Evolutionary conservation across 1,140 invertebrate species (phyloP).

Genomic region (Drosophila littoralis): DNA sequence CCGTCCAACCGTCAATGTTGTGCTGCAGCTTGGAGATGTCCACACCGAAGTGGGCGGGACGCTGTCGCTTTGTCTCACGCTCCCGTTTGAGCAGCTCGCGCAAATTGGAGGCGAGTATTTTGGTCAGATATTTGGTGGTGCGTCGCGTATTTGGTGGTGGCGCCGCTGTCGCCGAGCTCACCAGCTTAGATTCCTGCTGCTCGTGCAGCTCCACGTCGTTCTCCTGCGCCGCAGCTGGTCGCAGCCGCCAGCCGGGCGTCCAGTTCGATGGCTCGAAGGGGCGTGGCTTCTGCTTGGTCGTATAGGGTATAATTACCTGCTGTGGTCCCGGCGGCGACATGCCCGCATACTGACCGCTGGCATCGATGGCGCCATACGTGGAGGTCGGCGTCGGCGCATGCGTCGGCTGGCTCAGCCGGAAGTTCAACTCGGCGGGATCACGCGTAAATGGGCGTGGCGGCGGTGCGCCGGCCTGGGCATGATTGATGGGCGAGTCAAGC

Average conservation of each 20-base stretch:
- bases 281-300: slow-evolving; percentile 87
- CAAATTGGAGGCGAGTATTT: slow-evolving; percentile 82
- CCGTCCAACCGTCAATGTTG: slow-evolving; percentile 93
- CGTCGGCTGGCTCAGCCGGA: slow-evolving; percentile 63
- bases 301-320: slow-evolving; percentile 92
- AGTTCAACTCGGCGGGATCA: slow-evolving; percentile 67
- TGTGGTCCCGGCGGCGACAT: slow-evolving; percentile 77
- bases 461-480: slow-evolving; percentile 37
- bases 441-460: slow-evolving; percentile 72
- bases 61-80: slow-evolving; percentile 58
- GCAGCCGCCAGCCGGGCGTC: slow-evolving; percentile 42
- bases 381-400: slow-evolving; percentile 77
- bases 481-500: slow-evolving; percentile 77
- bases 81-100: slow-evolving; percentile 73
- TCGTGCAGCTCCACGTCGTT: slow-evolving; percentile 75
- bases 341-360: slow-evolving; percentile 73
- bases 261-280: slow-evolving; percentile 84
- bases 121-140: slow-evolving; percentile 73
- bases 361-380: slow-evolving; percentile 74
- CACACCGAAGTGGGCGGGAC: slow-evolving; percentile 85
- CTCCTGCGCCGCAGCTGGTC: slow-evolving; percentile 57
- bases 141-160: slow-evolving; percentile 60
- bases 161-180: slow-evolving; percentile 69
- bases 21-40: slow-evolving; percentile 90
- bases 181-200: slow-evolving; percentile 84